Evolutionary conservation across 2,888 invertebrate genomes (phyloP).

Genomic region (Eupeodes latifasciatus): DNA sequence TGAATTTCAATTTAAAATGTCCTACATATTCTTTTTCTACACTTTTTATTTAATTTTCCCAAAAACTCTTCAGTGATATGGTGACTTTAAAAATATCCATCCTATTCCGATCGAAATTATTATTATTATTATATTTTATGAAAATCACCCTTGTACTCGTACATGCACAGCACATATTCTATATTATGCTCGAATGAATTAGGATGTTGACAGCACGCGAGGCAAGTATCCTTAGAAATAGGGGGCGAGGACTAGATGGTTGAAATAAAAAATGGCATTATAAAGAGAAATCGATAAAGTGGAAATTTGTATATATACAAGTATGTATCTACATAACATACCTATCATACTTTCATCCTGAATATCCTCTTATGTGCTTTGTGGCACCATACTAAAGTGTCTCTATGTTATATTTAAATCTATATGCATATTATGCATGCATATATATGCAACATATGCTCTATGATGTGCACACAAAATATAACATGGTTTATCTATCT

Average conservation of each 20-base stretch:
- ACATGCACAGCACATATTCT: neutral
- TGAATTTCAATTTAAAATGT: too few relatives aligned
- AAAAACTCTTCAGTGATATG: neutral
- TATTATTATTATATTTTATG: neutral
- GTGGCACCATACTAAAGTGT: constrained; percentile 35
- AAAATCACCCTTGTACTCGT: constrained; percentile 5
- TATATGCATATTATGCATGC: neutral
- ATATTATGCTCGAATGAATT: constrained; percentile 26
- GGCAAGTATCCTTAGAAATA: neutral
- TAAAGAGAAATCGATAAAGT: constrained; percentile 56
- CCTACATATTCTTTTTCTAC: too few relatives aligned
- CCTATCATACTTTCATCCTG: constrained; percentile 45
- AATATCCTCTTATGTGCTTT: constrained; percentile 64
- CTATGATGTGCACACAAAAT: constrained; percentile 21
- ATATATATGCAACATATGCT: constrained; percentile 26
- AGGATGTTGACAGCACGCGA: constrained; percentile 37
- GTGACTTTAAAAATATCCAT: constrained; percentile 8
- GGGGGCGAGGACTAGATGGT: neutral
- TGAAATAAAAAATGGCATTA: neutral
- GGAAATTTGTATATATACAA: constrained; percentile 19
- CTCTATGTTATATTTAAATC: constrained; percentile 45
- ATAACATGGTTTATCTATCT: constrained; percentile 5
- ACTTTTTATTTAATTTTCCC: neutral
- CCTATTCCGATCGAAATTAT: neutral
- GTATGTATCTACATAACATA: too few relatives aligned